Conservation (phyloP, 2,888 invertebrate genomes). For the Brachyopa scutellaris region DNA sequence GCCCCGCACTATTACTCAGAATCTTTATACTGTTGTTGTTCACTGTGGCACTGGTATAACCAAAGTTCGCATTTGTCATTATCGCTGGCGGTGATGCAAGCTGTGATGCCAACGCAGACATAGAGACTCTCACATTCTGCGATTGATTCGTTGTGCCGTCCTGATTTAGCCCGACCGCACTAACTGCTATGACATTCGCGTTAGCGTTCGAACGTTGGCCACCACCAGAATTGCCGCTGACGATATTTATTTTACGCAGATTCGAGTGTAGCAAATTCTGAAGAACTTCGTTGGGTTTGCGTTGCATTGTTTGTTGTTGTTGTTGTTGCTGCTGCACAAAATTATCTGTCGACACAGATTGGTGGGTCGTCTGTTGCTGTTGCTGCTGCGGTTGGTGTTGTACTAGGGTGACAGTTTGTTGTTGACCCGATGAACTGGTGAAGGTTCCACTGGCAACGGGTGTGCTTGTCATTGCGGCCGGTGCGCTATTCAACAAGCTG, state of each 20-base stretch:
- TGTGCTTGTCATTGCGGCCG: slow-evolving; percentile 87
- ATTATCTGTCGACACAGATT: slow-evolving; percentile 75
- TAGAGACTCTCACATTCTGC: slow-evolving; percentile 81
- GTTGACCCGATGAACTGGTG: slow-evolving; percentile 76
- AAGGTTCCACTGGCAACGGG: slow-evolving; percentile 83
- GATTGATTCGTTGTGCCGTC: slow-evolving; percentile 73
- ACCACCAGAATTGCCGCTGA: slow-evolving; percentile 73
- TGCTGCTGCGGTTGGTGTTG: slow-evolving; percentile 76
- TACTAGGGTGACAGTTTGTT: slow-evolving; percentile 76
- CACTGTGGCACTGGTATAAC: slow-evolving; percentile 75
- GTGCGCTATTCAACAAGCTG: slow-evolving; percentile 90
- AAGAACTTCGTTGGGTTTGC: slow-evolving; percentile 80
- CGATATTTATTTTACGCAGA: slow-evolving; percentile 79
- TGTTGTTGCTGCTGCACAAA: slow-evolving; percentile 79
- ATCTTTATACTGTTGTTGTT: slow-evolving; percentile 75
- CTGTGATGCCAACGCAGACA: slow-evolving; percentile 82
- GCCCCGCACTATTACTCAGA: slow-evolving; percentile 73
- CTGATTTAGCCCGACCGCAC: slow-evolving; percentile 75
- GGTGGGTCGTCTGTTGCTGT: slow-evolving; percentile 76
- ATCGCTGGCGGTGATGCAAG: slow-evolving; percentile 81
- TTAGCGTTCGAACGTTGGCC: slow-evolving; percentile 77
- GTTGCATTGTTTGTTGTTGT: slow-evolving; percentile 74
- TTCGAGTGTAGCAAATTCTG: slow-evolving; percentile 80
- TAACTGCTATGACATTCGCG: slow-evolving; percentile 80
- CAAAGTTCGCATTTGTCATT: slow-evolving; percentile 80